A percentile compares a stretch with the other conserved stretches of the same genome.
Evolutionary conservation across 2,113 vertebrate species (phyloP).

Genomic region (Corynorhinus townsendii): DNA sequence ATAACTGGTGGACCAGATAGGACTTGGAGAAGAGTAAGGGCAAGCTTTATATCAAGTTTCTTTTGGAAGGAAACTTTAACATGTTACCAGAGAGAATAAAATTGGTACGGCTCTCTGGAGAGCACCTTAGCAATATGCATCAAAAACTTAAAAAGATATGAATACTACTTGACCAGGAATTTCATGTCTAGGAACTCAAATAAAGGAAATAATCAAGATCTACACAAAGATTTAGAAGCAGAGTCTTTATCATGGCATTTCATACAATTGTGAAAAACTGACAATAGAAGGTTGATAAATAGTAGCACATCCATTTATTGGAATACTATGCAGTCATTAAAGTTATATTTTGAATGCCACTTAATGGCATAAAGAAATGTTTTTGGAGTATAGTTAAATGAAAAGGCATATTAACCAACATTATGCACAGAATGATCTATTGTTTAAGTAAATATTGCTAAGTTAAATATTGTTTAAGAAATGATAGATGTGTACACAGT

Average conservation of each 20-base stretch:
- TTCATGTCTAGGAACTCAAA: background rate
- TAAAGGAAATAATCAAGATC: slow-evolving; percentile 36
- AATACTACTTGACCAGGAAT: slow-evolving; percentile 16
- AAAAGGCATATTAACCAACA: slow-evolving; percentile 2
- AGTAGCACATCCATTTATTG: background rate
- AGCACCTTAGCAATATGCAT: background rate
- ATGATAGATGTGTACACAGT: background rate
- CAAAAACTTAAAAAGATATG: slow-evolving; percentile 36
- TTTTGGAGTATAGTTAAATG: background rate
- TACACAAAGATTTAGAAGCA: slow-evolving; percentile 17
- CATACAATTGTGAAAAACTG: background rate
- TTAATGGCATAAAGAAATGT: background rate
- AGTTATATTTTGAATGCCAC: slow-evolving; percentile 2
- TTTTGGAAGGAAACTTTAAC: slow-evolving; percentile 13
- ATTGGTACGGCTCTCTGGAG: background rate
- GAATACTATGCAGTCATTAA: slow-evolving; percentile 22
- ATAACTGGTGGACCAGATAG: background rate
- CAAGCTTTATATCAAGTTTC: background rate
- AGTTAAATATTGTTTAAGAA: slow-evolving; percentile 30
- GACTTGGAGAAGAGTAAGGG: background rate
- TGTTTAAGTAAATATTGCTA: slow-evolving; percentile 4
- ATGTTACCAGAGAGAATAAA: slow-evolving; percentile 25
- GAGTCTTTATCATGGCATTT: background rate
- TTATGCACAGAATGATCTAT: background rate
- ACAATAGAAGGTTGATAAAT: slow-evolving; percentile 3